Evolutionary conservation across 2,113 vertebrate genomes (phyloP), one percentile per base, ranked within the genome.

Genomic region (Nothocercus nigrocapillus): DNA sequence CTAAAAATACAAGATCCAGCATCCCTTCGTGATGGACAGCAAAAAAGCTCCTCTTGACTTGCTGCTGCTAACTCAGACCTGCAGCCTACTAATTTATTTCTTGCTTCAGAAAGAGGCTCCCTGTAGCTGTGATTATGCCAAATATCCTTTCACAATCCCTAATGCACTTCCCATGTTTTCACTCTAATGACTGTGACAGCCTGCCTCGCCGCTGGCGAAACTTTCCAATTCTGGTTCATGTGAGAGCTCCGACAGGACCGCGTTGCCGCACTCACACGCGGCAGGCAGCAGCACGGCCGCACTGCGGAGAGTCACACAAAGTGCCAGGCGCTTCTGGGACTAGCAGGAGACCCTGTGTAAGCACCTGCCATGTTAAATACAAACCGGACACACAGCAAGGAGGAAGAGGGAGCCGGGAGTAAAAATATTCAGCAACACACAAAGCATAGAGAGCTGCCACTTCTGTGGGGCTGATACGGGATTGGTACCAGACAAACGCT

Each of bases 151-250:
- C 82, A 66, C 47, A 17, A 78, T 19, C 63, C 62, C 81, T 69
- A 77, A 77, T n/a, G 38, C 25, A 38, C 30, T 90, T 92, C 44
- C 18, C 16, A 25, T 74, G 61, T 24, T 93, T 91, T 92, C 6
- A 74, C 84, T 74, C 64, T 84, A 91, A 93, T 83, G 80, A 61
- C 49, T 85, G 20, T 77, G 85, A 89, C 83, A 90, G 45, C 1
- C 0, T 7, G 38, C 21, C 59, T 90, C 85, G 88, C 88, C 90
- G 66, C 78, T 81, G 72, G 91, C 89, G 91, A 90, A n/a, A 85
- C 40, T 62, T 92, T 95, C 81, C 69, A 68, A 95, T 81, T 75
- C 62, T 91, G 47, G 77, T 91, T 90, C 73, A 53, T 95, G 28
- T 90, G 72, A 70, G 36, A 73, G 24, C 34, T 64, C 53, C 63